Evolutionary conservation across 1,140 invertebrate species (phyloP).

Genomic region (Drosophila ohnishii): DNA sequence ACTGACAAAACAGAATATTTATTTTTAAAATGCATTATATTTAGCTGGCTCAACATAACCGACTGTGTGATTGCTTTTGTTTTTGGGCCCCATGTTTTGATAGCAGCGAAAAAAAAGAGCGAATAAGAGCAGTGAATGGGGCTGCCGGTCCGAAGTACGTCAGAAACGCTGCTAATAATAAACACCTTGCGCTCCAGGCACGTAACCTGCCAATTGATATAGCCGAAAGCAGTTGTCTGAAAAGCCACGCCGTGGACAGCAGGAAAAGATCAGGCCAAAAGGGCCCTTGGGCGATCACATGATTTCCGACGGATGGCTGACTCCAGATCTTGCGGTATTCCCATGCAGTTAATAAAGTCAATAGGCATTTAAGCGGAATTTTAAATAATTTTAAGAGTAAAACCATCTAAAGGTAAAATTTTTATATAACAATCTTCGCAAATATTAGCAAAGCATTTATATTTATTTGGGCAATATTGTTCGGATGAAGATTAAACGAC

Average conservation of each 20-base stretch:
- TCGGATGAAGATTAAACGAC: background rate
- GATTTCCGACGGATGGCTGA: background rate
- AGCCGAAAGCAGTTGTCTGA: slow-evolving; percentile 45
- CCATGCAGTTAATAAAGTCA: slow-evolving; percentile 7
- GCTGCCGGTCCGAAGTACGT: slow-evolving; percentile 53
- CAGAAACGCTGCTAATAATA: slow-evolving; percentile 65
- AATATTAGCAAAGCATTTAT: background rate
- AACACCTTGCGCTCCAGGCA: slow-evolving; percentile 55
- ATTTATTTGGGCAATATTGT: background rate
- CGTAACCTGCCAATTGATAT: slow-evolving; percentile 48
- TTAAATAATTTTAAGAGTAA: background rate
- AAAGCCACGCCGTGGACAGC: slow-evolving; percentile 16
- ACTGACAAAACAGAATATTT: slow-evolving; percentile 22
- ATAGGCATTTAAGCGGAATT: background rate
- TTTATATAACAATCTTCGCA: background rate
- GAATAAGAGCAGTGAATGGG: slow-evolving; percentile 9
- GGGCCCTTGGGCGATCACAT: background rate
- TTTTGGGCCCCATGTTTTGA: slow-evolving; percentile 22
- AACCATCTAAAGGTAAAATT: background rate
- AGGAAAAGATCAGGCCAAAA: slow-evolving; percentile 4
- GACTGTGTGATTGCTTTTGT: slow-evolving; percentile 27
- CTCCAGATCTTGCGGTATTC: background rate
- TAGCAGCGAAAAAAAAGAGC: slow-evolving; percentile 20
- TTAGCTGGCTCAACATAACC: slow-evolving; percentile 48
- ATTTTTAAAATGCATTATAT: slow-evolving; percentile 61